Conservation (phyloP, 1,140 invertebrate genomes). For the Sarcophaga bullata region DNA sequence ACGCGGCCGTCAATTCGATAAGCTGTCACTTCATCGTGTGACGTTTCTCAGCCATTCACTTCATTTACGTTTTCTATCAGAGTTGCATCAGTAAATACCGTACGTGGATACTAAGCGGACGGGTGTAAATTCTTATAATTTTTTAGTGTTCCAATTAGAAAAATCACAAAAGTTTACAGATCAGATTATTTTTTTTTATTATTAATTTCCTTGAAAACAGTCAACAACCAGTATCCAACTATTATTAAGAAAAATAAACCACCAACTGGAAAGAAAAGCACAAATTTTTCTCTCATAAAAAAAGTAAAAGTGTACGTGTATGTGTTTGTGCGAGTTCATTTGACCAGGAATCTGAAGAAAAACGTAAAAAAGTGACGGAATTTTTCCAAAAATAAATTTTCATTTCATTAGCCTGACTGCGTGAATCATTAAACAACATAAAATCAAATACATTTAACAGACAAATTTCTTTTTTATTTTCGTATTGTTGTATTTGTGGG, state of each 20-base stretch:
- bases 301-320: neutral
- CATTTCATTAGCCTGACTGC: constrained; percentile 24
- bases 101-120: constrained; percentile 34
- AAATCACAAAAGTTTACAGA: neutral
- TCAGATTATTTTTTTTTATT: neutral
- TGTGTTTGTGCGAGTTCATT: neutral
- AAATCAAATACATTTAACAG: neutral
- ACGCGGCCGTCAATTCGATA: neutral
- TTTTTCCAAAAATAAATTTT: constrained; percentile 47
- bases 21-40: constrained; percentile 15
- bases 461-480: constrained; percentile 3
- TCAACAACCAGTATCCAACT: neutral
- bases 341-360: neutral
- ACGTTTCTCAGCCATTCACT: constrained; percentile 6
- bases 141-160: constrained; percentile 30
- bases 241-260: neutral
- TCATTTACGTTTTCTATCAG: constrained; percentile 27
- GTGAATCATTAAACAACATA: constrained; percentile 42
- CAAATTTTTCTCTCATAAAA: constrained; percentile 9
- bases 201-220: neutral
- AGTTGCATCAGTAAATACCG: constrained; percentile 32
- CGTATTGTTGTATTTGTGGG: neutral
- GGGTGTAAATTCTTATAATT: constrained; percentile 28
- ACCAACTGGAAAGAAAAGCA: constrained; percentile 14
- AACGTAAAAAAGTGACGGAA: constrained; percentile 46